A percentile compares a stretch with the other conserved stretches of the same genome.
These are phyloP conservation scores for Tetrapedia diversipes DNA, from an alignment of 2,888 invertebrate genomes.

Conservation along the genomic window DNA sequence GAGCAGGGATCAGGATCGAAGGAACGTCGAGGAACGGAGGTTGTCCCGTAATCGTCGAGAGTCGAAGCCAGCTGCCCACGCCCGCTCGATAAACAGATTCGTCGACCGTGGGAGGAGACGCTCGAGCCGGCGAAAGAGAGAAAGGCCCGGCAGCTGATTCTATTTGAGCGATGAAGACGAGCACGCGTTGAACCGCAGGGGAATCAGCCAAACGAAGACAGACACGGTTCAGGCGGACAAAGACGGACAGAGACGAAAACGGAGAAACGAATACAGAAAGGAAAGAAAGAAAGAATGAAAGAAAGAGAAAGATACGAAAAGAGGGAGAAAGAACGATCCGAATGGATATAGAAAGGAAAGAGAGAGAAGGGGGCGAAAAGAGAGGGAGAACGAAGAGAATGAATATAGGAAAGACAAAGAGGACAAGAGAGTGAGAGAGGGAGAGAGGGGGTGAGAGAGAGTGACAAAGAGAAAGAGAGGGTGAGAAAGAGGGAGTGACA, in stretches of 20 bases:
- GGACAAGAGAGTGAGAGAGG: slow-evolving; percentile 29
- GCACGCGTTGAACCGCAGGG: slow-evolving; percentile 17
- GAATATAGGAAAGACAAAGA: too few relatives aligned
- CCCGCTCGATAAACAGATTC: slow-evolving; percentile 64
- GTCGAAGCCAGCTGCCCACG: slow-evolving; percentile 60
- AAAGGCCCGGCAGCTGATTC: slow-evolving; percentile 34
- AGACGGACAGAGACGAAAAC: too few relatives aligned
- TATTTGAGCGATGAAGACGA: slow-evolving; percentile 28
- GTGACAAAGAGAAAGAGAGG: slow-evolving; percentile 31
- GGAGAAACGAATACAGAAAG: not conserved
- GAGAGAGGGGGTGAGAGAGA: slow-evolving; percentile 25
- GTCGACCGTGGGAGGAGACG: slow-evolving; percentile 62
- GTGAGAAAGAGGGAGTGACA: slow-evolving; percentile 35
- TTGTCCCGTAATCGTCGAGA: slow-evolving; percentile 50
- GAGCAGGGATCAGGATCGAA: slow-evolving; percentile 23
- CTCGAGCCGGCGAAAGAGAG: slow-evolving; percentile 39
- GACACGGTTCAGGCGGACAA: too few relatives aligned
- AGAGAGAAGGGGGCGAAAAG: slow-evolving; percentile 2
- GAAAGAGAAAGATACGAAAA: too few relatives aligned
- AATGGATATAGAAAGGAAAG: too few relatives aligned
- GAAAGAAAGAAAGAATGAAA: not conserved
- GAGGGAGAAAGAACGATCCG: not conserved
- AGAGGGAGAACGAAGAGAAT: slow-evolving; percentile 3
- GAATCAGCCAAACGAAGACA: too few relatives aligned
- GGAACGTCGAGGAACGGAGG: slow-evolving; percentile 1